phyloP scores from a whole-genome alignment of 2,113 vertebrate genomes.

The Romanogobio albipinnatus region DNA sequence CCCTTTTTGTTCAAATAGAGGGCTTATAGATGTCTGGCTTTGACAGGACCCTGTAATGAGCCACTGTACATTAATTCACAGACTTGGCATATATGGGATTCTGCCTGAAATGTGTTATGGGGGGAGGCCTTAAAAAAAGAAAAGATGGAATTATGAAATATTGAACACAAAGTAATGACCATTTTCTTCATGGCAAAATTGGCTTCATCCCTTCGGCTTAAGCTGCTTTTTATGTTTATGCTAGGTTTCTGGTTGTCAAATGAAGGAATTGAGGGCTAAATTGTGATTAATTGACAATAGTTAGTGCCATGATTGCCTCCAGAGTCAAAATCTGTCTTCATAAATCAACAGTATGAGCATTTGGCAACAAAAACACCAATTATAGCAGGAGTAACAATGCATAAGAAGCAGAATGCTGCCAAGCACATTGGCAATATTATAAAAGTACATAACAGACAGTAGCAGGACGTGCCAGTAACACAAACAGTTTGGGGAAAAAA shows the following conservation, averaged over 20 bases:
- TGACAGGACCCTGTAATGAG: constrained; percentile 54
- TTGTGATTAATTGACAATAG: constrained; percentile 54
- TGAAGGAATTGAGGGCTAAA: constrained; percentile 28
- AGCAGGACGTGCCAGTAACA: constrained; percentile 49
- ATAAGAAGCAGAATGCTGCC: constrained; percentile 51
- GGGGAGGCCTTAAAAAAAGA: constrained; percentile 4
- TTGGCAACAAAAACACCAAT: constrained; percentile 56
- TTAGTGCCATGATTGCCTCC: constrained; percentile 48
- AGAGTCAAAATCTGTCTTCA: constrained; percentile 52
- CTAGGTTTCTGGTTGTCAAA: constrained; percentile 26
- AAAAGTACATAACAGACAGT: constrained; percentile 53
- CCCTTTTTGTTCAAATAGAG: constrained; percentile 41
- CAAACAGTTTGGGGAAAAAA: constrained; percentile 45
- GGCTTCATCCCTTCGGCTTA: constrained; percentile 9
- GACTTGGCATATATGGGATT: constrained; percentile 50
- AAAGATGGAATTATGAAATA: constrained; percentile 58
- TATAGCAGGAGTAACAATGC: constrained; percentile 56
- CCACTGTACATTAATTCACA: constrained; percentile 55
- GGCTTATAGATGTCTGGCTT: constrained; percentile 49
- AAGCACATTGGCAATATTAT: constrained; percentile 53
- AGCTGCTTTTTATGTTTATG: constrained; percentile 28
- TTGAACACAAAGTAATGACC: constrained; percentile 52
- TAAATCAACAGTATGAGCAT: constrained; percentile 54
- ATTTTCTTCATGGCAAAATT: constrained; percentile 38
- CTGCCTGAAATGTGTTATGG: constrained; percentile 47